Evolutionary conservation across 2,888 invertebrate genomes (phyloP).

Genomic region (Rotaria sp.): DNA sequence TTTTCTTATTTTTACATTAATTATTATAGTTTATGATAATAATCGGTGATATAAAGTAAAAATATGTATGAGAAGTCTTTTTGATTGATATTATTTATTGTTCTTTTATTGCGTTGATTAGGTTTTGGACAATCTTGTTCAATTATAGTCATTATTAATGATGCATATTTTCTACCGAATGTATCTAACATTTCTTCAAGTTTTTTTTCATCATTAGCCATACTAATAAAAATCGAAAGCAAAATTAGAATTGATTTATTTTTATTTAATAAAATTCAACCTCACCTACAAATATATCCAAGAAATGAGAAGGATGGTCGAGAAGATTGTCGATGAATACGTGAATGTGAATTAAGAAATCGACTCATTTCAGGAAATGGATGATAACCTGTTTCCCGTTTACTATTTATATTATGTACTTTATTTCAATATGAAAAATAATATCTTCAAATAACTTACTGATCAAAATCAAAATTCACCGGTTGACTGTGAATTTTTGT

Average conservation of each 20-base stretch:
- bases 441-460: not conserved
- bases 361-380: slow-evolving; percentile 19
- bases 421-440: not conserved
- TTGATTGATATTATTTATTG: not conserved
- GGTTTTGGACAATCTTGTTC: not conserved
- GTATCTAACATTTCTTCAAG: not conserved
- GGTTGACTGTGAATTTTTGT: not conserved
- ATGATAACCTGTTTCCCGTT: not conserved
- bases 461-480: not conserved
- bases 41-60: not conserved
- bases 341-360: slow-evolving; percentile 6
- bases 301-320: not conserved
- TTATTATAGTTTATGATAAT: not conserved
- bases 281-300: not conserved
- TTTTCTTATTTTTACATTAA: not conserved
- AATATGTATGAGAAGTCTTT: not conserved
- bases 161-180: not conserved
- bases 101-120: not conserved
- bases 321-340: not conserved
- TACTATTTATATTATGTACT: not conserved
- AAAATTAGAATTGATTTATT: not conserved
- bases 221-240: not conserved
- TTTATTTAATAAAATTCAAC: not conserved
- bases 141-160: not conserved
- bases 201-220: not conserved